Evolutionary conservation across 2,888 invertebrate genomes (phyloP).

Genomic region (Macaria liturata): DNA sequence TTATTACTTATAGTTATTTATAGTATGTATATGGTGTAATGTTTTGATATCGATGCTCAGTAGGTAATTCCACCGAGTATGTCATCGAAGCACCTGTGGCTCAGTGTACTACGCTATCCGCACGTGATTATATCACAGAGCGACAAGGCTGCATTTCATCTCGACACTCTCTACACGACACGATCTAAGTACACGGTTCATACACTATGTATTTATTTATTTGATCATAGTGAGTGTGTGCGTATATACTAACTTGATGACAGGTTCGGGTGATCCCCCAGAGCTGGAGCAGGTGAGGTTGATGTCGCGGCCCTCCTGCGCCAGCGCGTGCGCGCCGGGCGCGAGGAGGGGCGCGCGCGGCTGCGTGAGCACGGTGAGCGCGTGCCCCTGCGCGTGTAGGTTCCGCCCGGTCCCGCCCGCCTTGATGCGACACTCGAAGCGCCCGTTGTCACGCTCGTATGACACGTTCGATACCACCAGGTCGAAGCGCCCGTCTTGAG

Average conservation of each 20-base stretch:
- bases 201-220: no score
- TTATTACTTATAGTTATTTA: no score
- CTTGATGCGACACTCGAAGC: conserved; percentile 95
- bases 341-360: conserved; percentile 91
- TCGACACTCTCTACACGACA: no score
- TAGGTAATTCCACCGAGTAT: no score
- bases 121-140: no score
- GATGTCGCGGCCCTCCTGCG: conserved; percentile 91
- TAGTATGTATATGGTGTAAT: no score
- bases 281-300: conserved; percentile 91
- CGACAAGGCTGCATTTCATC: no score
- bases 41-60: no score
- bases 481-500: conserved; percentile 93
- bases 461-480: conserved; percentile 94
- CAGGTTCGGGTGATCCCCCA: conserved; percentile 96
- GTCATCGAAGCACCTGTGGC: no score
- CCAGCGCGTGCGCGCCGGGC: conserved; percentile 89
- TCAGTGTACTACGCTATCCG: no score
- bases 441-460: conserved; percentile 95
- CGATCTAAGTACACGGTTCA: no score
- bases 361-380: conserved; percentile 92
- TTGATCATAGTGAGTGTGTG: no score
- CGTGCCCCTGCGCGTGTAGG: conserved; percentile 92
- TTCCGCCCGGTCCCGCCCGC: conserved; percentile 92
- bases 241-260: conserved; percentile 84